Evolutionary conservation across 2,113 vertebrate genomes (phyloP).

Genomic region (Hipposideros armiger): DNA sequence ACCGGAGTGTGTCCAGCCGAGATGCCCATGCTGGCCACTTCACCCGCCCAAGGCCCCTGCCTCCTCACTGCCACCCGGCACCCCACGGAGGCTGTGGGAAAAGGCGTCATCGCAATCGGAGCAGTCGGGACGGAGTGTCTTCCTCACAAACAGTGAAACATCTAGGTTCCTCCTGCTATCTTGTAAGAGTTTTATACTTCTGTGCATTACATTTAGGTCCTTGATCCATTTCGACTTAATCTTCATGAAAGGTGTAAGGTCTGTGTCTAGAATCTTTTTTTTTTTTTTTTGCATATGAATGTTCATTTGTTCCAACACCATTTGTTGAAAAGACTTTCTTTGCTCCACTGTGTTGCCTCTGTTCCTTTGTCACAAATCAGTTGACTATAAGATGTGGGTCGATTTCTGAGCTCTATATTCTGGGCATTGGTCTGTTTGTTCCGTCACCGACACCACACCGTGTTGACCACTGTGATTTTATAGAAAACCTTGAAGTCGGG

Average conservation of each 20-base stretch:
- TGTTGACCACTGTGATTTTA: too few relatives aligned
- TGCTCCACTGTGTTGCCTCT: too few relatives aligned
- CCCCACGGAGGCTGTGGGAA: fast-evolving
- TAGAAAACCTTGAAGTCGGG: fast-evolving
- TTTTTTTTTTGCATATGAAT: fast-evolving
- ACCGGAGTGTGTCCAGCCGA: fast-evolving
- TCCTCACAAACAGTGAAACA: not conserved
- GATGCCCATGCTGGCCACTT: not conserved
- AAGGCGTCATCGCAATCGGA: fast-evolving
- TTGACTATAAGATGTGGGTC: too few relatives aligned
- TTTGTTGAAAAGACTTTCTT: fast-evolving
- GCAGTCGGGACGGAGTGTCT: not conserved
- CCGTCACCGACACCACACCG: not conserved
- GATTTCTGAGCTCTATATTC: too few relatives aligned
- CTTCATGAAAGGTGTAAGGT: not conserved
- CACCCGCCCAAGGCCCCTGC: not conserved
- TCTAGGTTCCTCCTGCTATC: not conserved
- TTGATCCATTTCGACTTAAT: fast-evolving
- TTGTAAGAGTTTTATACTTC: fast-evolving
- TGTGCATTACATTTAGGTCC: not conserved
- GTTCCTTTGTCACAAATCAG: not conserved
- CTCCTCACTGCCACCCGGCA: not conserved
- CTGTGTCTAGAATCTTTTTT: not conserved
- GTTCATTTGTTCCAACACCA: fast-evolving
- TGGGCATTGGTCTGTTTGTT: not conserved